Evolutionary conservation across 1,140 invertebrate genomes (phyloP), one percentile per base, ranked within the genome.

Genomic region (Meloidogyne hapla): DNA sequence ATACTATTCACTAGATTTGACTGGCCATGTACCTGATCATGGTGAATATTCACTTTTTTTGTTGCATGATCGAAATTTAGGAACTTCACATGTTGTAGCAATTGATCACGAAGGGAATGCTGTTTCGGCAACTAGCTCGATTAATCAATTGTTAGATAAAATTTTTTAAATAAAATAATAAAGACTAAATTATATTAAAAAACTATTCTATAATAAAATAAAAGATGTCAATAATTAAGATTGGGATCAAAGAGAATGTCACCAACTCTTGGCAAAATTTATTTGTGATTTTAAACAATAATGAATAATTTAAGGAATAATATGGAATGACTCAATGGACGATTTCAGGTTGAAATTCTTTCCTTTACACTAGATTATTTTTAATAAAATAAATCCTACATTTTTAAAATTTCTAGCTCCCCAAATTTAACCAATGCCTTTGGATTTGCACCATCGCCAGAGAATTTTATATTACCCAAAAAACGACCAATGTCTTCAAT

Each of bases 301-400:
- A 15, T 23, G n/a, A n/a, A n/a, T n/a, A n/a, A 25, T 23, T 72
- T 62, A 6, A 73, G 71, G 95, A 25, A 94, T 98, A 62, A 89
- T 97, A 5, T 90, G 95, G 80, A 98, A 98, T 88, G 92, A 93
- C 86, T 92, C 92, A 63, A 96, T 98, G 94, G 94, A 96, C 87
- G 95, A 98, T 87, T 98, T 98, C 88, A 78, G 71, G 71, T 73
- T 56, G 15, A 48, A 48, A n/a, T n/a, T n/a, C n/a, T n/a, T n/a
- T n/a, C n/a, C n/a, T 56, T 56, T n/a, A 0, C 4, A 15, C 13
- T n/a, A 21, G 6, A 56, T n/a, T n/a, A 56, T 8, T 6, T 33
- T 33, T 33, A 0, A 33, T 25, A 12, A 68, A 68, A 40, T 56
- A 23, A 40, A 23, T 5, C 4, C 5, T 69, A 45, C 15, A 69